Conservation (phyloP, 2,113 vertebrate species). For the Lasiurus cinereus region DNA sequence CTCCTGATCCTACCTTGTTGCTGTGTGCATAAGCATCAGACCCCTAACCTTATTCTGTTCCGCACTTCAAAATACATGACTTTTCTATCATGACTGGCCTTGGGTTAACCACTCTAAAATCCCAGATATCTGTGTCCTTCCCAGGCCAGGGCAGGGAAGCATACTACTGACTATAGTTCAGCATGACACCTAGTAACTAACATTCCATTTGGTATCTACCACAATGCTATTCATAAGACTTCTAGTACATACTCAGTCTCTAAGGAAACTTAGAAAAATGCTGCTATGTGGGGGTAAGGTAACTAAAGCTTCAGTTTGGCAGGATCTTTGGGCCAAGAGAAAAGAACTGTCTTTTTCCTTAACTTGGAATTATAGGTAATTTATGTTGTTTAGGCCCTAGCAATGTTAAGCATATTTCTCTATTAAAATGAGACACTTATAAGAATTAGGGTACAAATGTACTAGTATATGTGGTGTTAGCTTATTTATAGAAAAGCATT, state of each 20-base stretch:
- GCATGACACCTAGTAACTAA: not conserved
- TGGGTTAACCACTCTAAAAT: not conserved
- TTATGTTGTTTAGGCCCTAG: not conserved
- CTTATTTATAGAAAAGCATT: conserved; percentile 1
- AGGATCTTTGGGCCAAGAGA: not conserved
- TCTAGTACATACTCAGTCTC: not conserved
- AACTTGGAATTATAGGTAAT: not conserved
- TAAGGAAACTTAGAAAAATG: not conserved
- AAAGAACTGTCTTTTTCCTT: not conserved
- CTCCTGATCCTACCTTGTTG: not conserved
- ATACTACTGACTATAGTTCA: not conserved
- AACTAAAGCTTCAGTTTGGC: not conserved
- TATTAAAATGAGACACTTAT: conserved; percentile 21
- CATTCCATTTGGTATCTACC: not conserved
- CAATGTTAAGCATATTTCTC: not conserved
- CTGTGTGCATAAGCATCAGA: not conserved
- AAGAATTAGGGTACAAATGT: not conserved
- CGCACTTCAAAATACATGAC: not conserved
- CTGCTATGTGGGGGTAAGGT: not conserved
- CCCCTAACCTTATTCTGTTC: not conserved
- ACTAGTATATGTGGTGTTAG: not conserved
- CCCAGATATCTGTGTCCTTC: not conserved
- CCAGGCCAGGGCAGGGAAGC: not conserved
- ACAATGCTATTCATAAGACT: not conserved
- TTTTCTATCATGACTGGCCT: not conserved